Percentiles rank a stretch among this genome's conserved stretches.
Evolutionary conservation across 2,888 invertebrate genomes (phyloP).

Genomic region (Arge pagana): DNA sequence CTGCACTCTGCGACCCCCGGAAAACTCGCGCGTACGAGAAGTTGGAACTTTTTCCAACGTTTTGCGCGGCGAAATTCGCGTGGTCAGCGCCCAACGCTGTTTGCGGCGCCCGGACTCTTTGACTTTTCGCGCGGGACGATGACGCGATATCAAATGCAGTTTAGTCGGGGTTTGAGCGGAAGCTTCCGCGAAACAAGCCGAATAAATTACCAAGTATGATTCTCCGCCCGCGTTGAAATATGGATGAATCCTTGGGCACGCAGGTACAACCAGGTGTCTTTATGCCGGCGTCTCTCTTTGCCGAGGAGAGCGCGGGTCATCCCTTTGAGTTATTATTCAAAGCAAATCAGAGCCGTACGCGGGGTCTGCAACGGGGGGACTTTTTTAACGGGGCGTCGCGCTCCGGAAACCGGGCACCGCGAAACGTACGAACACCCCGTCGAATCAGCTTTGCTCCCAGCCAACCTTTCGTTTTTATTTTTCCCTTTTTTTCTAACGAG

Average conservation of each 20-base stretch:
- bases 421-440: too few species aligned
- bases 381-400: constrained; percentile 42
- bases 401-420: too few species aligned
- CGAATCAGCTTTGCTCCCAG: too few species aligned
- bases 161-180: constrained; percentile 12
- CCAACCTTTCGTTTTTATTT: too few species aligned
- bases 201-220: constrained; percentile 52
- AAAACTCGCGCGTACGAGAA: too few species aligned
- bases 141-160: constrained; percentile 19
- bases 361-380: constrained; percentile 37
- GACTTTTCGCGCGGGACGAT: constrained; percentile 19
- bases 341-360: constrained; percentile 47
- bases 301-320: constrained; percentile 17
- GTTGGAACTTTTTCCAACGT: too few species aligned
- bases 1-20: too few species aligned
- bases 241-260: constrained; percentile 45
- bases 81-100: constrained; percentile 26
- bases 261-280: constrained; percentile 2
- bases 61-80: too few species aligned
- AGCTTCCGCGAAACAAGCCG: constrained; percentile 28
- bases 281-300: not conserved
- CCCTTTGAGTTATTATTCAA: constrained; percentile 56
- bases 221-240: constrained; percentile 46
- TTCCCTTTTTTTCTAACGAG: too few species aligned
- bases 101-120: constrained; percentile 26